Base-by-base conservation (phyloP, 1,140 invertebrate species). In the Lineus longissimus region DNA sequence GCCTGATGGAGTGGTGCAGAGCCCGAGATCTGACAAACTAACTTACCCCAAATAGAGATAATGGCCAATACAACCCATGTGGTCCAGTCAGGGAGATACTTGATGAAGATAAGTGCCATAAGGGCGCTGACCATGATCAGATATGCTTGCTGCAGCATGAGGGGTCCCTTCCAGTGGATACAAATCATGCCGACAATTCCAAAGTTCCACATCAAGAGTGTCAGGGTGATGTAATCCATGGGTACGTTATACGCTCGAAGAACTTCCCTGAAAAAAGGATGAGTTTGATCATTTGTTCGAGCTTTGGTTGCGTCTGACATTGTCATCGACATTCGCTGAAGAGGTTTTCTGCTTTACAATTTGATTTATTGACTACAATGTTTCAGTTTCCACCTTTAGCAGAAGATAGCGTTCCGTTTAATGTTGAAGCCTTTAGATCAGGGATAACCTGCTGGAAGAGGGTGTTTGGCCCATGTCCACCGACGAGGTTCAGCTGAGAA, bases 61-160 rank as follows among this genome's bases (percentile, higher is more conserved):
- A 95, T 93, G 60, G 87, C 95, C 1, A 99, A 84, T 2, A 99
- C 93, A 41, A 91, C 90, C 97, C 97, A 99, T 0, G 93, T 92
- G 0, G 97, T 98, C 94, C 95, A 99, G 80, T 98, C 95, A 0
- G 97, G 97, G 59, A 99, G 82, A 83, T 98, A 97, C 84, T 99
- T 99, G 61, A 99, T 98, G 76, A 99, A 99, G n/a, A 98, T 91
- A 11, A 99, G 86, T 2, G 97, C 96, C 94, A 99, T 97, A 0
- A 98, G 83, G 0, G 96, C 94, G 19, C 95, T 94, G 61, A 98
- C 90, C 72, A 97, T 91, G 72, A 99, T 98, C 0, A 98, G 86
- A 84, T 99, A 99, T 4, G 91, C 93, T 73, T 99, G 97, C 76
- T 98, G 96, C 25, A 99, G 81, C 17, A 90, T 81, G 45, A 99